Base-by-base conservation (phyloP, 2,797 vertebrate species). In the Smutsia temminckii region DNA sequence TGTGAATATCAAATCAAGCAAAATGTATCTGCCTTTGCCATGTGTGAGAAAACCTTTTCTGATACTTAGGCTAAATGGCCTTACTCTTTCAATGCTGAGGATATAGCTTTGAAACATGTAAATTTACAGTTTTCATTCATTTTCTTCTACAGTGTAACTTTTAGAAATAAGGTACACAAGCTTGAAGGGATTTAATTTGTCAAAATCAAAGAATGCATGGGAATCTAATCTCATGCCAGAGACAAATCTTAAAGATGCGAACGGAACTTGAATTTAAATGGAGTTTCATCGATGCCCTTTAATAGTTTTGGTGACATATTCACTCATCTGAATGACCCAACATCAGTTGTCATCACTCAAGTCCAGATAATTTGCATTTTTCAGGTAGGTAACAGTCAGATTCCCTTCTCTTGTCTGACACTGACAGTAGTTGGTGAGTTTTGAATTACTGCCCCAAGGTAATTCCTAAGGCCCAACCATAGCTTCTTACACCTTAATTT, bases 141-240 rank as follows among this genome's bases (percentile, higher is more conserved):
- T 81, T 78, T 94, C 49, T 85, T 51, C 40, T 49, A 8, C 23
- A 37, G 16, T 29, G 0, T 91, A n/a, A 53, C 11, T 95, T 85
- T 64, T 32, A 14, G 55, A 86, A 75, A 61, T 80, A 69, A 93
- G 51, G 14, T 68, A 68, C 64, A 34, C 21, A 53, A 57, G 14
- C 66, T 93, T 11, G 27, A 90, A 66, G 85, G 64, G 72, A 71
- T 61, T 79, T 92, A 66, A 75, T 89, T 74, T 95, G 40, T 63
- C 61, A 91, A 68, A 91, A 66, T 92, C 9, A 55, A 89, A 92
- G 85, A 61, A 32, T 34, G 17, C 40, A 1, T n/a, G 61, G 42
- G 20, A 53, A 55, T 64, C 12, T 79, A 51, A 61, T 74, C 18
- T 89, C 40, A n/a, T 69, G 18, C 20, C 10, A 37, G 57, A 84